These are phyloP conservation scores for Eutrigla gurnardus DNA, from an alignment of 2,797 vertebrate genomes.

Conservation along the genomic window DNA sequence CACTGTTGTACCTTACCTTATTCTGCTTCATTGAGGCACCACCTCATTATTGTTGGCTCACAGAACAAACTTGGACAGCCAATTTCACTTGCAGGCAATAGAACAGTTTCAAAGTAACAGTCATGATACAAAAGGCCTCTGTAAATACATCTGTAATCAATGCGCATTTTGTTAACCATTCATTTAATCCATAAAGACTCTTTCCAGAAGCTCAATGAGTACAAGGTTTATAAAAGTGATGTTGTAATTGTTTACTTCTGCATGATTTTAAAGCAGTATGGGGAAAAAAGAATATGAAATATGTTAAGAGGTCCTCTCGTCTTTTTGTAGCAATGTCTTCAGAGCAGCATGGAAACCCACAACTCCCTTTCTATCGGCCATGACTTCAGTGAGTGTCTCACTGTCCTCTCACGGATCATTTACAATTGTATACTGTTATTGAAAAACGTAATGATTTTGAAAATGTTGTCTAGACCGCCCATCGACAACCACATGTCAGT, in stretches of 20 bases:
- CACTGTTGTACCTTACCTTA: constrained; percentile 9
- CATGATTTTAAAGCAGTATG: constrained; percentile 5
- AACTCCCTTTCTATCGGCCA: constrained; percentile 74
- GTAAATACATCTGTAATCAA: neutral
- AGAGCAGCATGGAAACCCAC: constrained; percentile 86
- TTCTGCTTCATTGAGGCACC: neutral
- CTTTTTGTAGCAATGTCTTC: constrained; percentile 84
- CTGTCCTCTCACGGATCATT: neutral
- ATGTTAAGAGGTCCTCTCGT: constrained; percentile 5
- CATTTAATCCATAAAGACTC: neutral
- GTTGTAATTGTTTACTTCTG: neutral
- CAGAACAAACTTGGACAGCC: neutral
- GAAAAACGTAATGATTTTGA: neutral
- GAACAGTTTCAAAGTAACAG: neutral
- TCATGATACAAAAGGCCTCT: neutral
- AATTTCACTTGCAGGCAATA: neutral
- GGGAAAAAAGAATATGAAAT: neutral
- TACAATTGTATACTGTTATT: neutral
- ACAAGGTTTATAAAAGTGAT: neutral
- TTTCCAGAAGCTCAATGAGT: neutral
- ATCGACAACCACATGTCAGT: neutral
- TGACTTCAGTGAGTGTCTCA: constrained; percentile 89
- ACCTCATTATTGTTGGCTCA: neutral
- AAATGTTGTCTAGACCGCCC: neutral
- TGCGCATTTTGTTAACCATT: neutral